phyloP scores from a whole-genome alignment of 2,797 vertebrate species.

The Pseudopleuronectes americanus region DNA sequence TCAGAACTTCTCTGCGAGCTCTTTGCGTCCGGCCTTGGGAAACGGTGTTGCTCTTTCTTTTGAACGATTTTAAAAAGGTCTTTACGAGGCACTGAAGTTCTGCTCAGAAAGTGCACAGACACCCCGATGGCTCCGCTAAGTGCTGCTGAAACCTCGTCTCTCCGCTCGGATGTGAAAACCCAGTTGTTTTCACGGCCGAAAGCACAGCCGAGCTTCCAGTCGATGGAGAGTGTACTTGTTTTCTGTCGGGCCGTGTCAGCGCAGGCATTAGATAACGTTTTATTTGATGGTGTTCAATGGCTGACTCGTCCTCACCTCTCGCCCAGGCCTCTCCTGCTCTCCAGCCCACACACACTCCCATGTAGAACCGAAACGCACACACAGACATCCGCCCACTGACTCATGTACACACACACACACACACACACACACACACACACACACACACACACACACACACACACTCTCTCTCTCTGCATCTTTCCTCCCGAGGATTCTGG shows the following conservation, averaged over 20 bases:
- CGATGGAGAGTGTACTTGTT: constrained; percentile 67
- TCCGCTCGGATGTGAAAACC: constrained; percentile 41
- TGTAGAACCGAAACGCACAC: constrained; percentile 56
- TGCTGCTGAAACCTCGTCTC: constrained; percentile 49
- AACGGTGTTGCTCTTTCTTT: constrained; percentile 22
- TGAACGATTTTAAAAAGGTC: constrained; percentile 35
- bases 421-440: constrained; percentile 13
- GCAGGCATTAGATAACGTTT: constrained; percentile 80
- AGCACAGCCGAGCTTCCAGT: constrained; percentile 57
- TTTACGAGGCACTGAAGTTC: constrained; percentile 23
- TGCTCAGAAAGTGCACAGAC: constrained; percentile 29
- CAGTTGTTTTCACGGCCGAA: constrained; percentile 55
- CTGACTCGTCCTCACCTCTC: constrained; percentile 82
- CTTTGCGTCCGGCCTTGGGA: background rate
- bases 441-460: constrained; percentile 12
- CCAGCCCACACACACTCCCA: constrained; percentile 77
- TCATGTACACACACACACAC: constrained; percentile 24
- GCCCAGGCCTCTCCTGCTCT: constrained; percentile 76
- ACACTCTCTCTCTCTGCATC: constrained; percentile 47
- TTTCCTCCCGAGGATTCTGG: constrained; percentile 76
- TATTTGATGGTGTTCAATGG: constrained; percentile 80
- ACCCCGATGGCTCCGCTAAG: constrained; percentile 47
- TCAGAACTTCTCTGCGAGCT: background rate
- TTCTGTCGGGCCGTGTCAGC: constrained; percentile 63
- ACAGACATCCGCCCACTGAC: constrained; percentile 55